These are phyloP conservation scores for Sminthurides bifidus DNA, from an alignment of 1,140 invertebrate genomes.

Conservation along the genomic window DNA sequence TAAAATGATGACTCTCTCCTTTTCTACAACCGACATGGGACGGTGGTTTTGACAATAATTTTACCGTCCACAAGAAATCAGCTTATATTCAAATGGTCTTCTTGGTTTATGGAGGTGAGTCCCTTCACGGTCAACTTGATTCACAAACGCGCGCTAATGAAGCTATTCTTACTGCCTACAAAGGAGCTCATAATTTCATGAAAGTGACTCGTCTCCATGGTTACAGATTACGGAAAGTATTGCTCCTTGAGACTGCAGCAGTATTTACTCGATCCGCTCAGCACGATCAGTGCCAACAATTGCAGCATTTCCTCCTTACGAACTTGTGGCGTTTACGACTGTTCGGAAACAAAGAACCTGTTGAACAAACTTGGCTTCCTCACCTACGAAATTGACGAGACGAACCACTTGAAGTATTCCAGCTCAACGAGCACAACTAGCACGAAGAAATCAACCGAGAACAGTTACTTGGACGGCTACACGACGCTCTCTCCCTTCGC, in stretches of 20 bases:
- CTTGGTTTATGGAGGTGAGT: slow-evolving; percentile 2
- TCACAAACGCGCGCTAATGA: too few relatives aligned
- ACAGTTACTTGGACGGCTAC: neutral
- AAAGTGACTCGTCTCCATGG: neutral
- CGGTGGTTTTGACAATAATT: neutral
- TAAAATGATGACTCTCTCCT: slow-evolving; percentile 6
- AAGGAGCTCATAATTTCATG: too few relatives aligned
- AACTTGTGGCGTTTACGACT: slow-evolving; percentile 1
- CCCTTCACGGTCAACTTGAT: neutral
- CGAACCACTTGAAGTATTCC: too few relatives aligned
- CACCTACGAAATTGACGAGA: slow-evolving; percentile 5
- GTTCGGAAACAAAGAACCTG: neutral
- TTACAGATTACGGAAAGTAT: neutral
- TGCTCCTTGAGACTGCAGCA: slow-evolving; percentile 3
- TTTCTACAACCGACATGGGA: slow-evolving; percentile 6
- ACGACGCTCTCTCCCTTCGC: too few relatives aligned
- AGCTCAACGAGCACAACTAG: neutral
- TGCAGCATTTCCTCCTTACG: neutral
- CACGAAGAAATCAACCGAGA: neutral
- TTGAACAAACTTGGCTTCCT: neutral
- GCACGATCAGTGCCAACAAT: neutral
- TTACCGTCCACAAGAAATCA: neutral
- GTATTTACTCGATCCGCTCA: slow-evolving; percentile 1
- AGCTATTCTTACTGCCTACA: too few relatives aligned
- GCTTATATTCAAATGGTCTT: slow-evolving; percentile 3